A percentile compares a stretch with the other conserved stretches of the same genome.
Evolutionary conservation across 1,140 invertebrate genomes (phyloP).

Genomic region (Gryon sp.): DNA sequence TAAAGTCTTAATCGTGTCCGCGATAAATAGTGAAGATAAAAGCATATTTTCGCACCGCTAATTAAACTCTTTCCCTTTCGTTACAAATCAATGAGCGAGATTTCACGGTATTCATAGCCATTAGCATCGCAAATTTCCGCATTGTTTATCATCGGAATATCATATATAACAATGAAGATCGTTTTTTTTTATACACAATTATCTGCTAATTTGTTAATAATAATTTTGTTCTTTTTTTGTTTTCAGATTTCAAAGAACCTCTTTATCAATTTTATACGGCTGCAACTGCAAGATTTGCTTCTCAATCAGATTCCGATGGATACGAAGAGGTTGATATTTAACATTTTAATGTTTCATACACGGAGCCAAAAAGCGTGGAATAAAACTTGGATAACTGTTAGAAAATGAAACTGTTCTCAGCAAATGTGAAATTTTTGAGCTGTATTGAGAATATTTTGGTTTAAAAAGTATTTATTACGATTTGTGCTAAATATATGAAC

Average conservation of each 20-base stretch:
- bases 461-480: no score
- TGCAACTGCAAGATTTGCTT: constrained; percentile 83
- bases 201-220: constrained; percentile 10
- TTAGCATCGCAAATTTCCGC: constrained; percentile 46
- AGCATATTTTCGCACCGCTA: constrained; percentile 52
- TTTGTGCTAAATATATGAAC: no score
- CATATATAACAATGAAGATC: constrained; percentile 26
- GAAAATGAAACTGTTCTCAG: no score
- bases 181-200: constrained; percentile 10
- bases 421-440: no score
- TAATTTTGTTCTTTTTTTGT: background rate
- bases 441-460: no score
- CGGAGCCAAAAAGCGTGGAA: no score
- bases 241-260: constrained; percentile 85
- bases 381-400: no score
- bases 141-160: constrained; percentile 32
- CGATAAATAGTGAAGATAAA: constrained; percentile 51
- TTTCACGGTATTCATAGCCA: constrained; percentile 13
- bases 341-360: no score
- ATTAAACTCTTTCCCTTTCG: constrained; percentile 60
- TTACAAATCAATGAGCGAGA: constrained; percentile 61
- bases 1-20: constrained; percentile 47
- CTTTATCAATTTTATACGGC: constrained; percentile 95
- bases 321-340: constrained; percentile 87
- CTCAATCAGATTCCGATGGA: constrained; percentile 87